phyloP scores from a whole-genome alignment of 1,140 invertebrate genomes.

The Dermatophagoides farinae region DNA sequence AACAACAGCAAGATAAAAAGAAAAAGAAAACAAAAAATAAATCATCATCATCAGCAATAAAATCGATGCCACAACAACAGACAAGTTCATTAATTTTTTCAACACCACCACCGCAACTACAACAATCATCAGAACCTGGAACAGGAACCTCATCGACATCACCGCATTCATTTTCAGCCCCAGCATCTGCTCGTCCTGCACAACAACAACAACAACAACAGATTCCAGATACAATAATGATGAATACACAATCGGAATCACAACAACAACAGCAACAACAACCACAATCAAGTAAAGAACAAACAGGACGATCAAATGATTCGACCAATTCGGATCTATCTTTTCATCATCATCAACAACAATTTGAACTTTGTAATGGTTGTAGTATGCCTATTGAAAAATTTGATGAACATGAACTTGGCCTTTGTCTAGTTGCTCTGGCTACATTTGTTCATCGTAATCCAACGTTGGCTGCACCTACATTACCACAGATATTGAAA shows the following conservation, averaged over 20 bases:
- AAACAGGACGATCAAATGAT: neutral
- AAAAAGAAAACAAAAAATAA: conserved; percentile 13
- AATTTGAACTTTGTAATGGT: conserved; percentile 25
- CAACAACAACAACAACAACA: neutral
- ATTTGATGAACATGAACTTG: conserved; percentile 90
- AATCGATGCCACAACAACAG: neutral
- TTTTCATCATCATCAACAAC: conserved; percentile 14
- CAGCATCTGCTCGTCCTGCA: neutral
- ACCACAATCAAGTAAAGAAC: neutral
- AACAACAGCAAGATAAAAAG: conserved; percentile 8
- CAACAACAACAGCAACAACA: neutral
- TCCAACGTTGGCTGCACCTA: conserved; percentile 68
- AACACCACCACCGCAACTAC: neutral
- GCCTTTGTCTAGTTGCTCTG: conserved; percentile 73
- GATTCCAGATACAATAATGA: neutral
- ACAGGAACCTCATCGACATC: no score
- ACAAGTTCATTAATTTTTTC: neutral
- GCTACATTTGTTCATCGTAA: conserved; percentile 90
- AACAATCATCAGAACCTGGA: no score
- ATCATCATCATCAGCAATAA: neutral
- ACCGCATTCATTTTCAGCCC: no score
- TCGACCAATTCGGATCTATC: neutral
- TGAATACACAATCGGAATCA: neutral
- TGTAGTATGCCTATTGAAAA: conserved; percentile 50
- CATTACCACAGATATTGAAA: conserved; percentile 73